These are phyloP conservation scores for Trichogramma dendrolimi DNA, from an alignment of 2,888 invertebrate genomes.

Conservation along the genomic window DNA sequence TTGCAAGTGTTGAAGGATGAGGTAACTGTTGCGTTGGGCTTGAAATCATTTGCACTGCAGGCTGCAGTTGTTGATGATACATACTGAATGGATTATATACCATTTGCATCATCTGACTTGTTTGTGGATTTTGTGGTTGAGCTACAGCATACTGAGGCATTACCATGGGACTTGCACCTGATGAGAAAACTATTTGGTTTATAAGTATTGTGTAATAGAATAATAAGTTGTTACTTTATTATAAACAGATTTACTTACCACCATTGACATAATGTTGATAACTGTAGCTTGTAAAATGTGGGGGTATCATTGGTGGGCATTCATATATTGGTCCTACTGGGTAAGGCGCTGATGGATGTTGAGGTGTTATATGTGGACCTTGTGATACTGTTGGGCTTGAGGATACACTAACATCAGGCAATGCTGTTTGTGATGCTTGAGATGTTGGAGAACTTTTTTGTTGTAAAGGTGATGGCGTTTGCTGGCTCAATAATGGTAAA, in stretches of 20 bases:
- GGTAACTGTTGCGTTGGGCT: conserved; percentile 38
- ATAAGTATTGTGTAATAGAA: conserved; percentile 1
- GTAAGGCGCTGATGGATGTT: conserved; percentile 39
- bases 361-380: conserved; percentile 26
- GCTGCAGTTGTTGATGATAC: conserved; percentile 57
- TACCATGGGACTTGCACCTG: conserved; percentile 46
- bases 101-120: conserved; percentile 56
- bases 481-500: neutral
- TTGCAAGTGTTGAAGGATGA: conserved; percentile 5
- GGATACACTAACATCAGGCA: neutral
- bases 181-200: neutral
- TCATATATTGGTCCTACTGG: conserved; percentile 49
- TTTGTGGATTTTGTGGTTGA: conserved; percentile 48
- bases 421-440: conserved; percentile 29
- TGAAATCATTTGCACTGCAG: conserved; percentile 55
- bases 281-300: conserved; percentile 54
- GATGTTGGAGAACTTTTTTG: conserved; percentile 22
- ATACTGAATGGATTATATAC: conserved; percentile 54
- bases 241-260: conserved; percentile 34
- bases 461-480: conserved; percentile 21
- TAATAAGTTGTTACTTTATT: neutral
- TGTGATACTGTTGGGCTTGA: conserved; percentile 13
- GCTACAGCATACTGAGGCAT: conserved; percentile 56
- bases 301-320: conserved; percentile 49
- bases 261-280: conserved; percentile 60